Evolutionary conservation across 1,140 invertebrate species (phyloP), one percentile per base, ranked within the genome.

Genomic region (Hormaphis cornu): DNA sequence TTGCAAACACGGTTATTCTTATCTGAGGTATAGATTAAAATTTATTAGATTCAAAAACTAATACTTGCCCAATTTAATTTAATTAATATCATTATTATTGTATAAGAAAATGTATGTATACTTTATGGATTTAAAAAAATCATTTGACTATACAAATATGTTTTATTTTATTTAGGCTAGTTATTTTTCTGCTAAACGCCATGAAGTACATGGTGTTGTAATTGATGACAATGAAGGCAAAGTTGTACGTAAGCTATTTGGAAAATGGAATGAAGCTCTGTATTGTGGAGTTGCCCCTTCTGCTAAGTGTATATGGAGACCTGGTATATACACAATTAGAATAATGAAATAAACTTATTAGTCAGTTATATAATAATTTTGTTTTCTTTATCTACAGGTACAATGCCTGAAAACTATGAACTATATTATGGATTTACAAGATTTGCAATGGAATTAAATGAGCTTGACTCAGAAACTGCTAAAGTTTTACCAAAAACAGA

Each of bases 391-490:
- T 72, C 35, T 30, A 16, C 37, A 76, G 88, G 86, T 52, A 84
- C 87, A 7, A 86, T 92, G 84, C 89, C 90, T 1, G 86, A 88
- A 61, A 86, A 92, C 73, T 84, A 86, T 79, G 86, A 90, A 75
- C 74, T 86, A 40, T 92, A 91, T 78, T 93, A 92, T 78, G 90
- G 90, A 1, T 92, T 93, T 78, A 90, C 89, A 7, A 78, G 87
- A 66, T 91, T 92, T 81, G 89, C 90, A 5, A 89, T 91, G 76
- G 89, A 92, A 78, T 79, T 93, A 22, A 92, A 93, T 79, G 90
- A 93, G 76, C 74, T 90, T 24, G 84, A 87, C 72, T 81, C 83
- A 4, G 85, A 88, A 70, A 76, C 82, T 73, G 77, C 80, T 3
- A 81, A 85, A 24, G 72, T 83, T 58, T 77, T 91, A 71, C 89